Percentiles rank a stretch among this genome's conserved stretches.
phyloP scores from a whole-genome alignment of 2,797 vertebrate species.

The Decapterus maruadsi region DNA sequence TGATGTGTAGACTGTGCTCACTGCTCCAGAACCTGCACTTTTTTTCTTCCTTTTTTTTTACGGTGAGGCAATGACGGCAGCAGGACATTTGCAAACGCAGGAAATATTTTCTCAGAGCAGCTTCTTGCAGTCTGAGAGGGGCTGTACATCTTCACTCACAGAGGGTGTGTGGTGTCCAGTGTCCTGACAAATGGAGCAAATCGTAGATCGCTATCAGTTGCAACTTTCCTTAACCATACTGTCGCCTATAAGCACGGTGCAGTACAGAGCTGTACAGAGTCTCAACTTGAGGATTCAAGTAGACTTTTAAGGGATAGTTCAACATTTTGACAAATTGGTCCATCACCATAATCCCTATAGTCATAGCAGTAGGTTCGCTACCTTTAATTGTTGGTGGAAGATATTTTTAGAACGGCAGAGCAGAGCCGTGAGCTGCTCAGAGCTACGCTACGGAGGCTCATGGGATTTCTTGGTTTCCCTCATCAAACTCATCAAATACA shows the following conservation, averaged over 20 bases:
- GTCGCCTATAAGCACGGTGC: background rate
- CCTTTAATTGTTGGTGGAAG: too few species aligned
- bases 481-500: too few species aligned
- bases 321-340: too few species aligned
- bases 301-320: too few species aligned
- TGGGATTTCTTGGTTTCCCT: too few species aligned
- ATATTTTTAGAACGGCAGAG: too few species aligned
- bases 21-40: conserved; percentile 19
- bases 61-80: background rate
- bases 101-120: conserved; percentile 25
- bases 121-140: conserved; percentile 4
- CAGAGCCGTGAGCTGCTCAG: too few species aligned
- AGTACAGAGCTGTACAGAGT: background rate
- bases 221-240: background rate
- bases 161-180: too few species aligned
- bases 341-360: too few species aligned
- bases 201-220: background rate
- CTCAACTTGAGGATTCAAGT: background rate
- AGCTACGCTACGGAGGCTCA: too few species aligned
- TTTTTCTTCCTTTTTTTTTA: background rate
- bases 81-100: conserved; percentile 17
- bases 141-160: conserved; percentile 6
- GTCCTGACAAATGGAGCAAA: background rate
- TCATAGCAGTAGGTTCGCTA: too few species aligned
- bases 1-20: conserved; percentile 32